phyloP scores from a whole-genome alignment of 2,797 vertebrate species.

The Oreochromis grahami region DNA sequence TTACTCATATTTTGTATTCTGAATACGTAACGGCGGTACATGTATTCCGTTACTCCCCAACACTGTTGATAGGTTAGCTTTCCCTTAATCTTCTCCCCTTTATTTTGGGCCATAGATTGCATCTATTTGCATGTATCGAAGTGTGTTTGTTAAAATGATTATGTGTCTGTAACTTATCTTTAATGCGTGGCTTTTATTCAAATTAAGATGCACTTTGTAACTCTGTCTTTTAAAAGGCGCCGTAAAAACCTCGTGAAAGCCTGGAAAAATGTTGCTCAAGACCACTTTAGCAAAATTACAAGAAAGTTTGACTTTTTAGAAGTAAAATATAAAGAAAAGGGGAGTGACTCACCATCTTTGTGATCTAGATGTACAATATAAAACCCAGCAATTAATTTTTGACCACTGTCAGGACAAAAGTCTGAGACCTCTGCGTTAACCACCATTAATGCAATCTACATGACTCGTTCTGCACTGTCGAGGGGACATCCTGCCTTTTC shows the following conservation, averaged over 20 bases:
- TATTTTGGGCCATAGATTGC: background rate
- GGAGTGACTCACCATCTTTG: background rate
- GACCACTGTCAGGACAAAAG: background rate
- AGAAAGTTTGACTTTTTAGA: background rate
- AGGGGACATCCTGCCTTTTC: background rate
- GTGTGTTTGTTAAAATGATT: background rate
- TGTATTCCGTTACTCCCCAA: too few relatives aligned
- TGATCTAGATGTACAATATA: background rate
- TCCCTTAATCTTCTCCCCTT: background rate
- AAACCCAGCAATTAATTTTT: background rate
- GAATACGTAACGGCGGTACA: too few relatives aligned
- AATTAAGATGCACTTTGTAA: too few relatives aligned
- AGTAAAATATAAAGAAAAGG: background rate
- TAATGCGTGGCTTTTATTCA: background rate
- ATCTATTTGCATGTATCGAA: background rate
- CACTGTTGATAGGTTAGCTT: too few relatives aligned
- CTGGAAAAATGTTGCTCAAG: background rate
- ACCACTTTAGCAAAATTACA: background rate
- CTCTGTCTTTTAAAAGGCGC: too few relatives aligned
- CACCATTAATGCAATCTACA: background rate
- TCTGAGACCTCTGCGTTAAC: background rate
- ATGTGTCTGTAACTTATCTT: background rate
- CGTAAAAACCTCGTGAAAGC: rapidly evolving
- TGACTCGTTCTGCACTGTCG: background rate
- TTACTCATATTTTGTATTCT: too few relatives aligned